Conservation (phyloP, 2,888 invertebrate species). For the Acanthococcus lagerstroemiae region DNA sequence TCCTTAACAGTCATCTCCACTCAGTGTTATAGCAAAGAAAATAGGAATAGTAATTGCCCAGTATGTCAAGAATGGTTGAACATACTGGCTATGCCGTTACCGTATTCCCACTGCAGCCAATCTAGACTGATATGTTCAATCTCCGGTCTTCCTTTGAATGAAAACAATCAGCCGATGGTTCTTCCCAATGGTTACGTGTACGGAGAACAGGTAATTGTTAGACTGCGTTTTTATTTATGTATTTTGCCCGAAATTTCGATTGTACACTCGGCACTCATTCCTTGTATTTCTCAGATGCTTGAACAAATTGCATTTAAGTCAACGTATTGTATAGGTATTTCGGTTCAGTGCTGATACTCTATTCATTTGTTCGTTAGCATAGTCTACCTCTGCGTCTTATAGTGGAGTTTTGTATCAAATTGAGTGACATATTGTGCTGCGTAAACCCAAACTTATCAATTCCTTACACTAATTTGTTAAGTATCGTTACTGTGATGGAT, state of each 20-base stretch:
- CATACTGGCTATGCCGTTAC: conserved; percentile 72
- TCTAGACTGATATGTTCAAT: conserved; percentile 86
- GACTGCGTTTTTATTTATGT: too few relatives aligned
- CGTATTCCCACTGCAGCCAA: conserved; percentile 93
- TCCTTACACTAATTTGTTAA: background rate
- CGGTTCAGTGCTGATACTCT: too few relatives aligned
- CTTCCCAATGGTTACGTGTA: conserved; percentile 97
- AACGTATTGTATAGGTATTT: too few relatives aligned
- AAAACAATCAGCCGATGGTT: conserved; percentile 97
- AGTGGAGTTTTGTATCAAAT: too few relatives aligned
- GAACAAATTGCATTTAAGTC: too few relatives aligned
- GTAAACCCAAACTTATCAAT: too few relatives aligned
- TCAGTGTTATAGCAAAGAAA: conserved; percentile 61
- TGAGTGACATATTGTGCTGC: too few relatives aligned
- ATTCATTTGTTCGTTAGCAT: too few relatives aligned
- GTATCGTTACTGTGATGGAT: background rate
- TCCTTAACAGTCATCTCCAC: conserved; percentile 38
- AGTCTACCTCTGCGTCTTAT: too few relatives aligned
- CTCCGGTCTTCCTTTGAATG: conserved; percentile 83
- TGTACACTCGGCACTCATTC: too few relatives aligned
- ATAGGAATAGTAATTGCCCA: conserved; percentile 76
- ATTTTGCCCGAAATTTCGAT: too few relatives aligned
- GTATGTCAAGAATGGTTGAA: conserved; percentile 84
- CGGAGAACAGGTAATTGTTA: conserved; percentile 85
- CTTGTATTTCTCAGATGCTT: too few relatives aligned